phyloP scores from a whole-genome alignment of 2,888 invertebrate species.

The Dioctria rufipes region DNA sequence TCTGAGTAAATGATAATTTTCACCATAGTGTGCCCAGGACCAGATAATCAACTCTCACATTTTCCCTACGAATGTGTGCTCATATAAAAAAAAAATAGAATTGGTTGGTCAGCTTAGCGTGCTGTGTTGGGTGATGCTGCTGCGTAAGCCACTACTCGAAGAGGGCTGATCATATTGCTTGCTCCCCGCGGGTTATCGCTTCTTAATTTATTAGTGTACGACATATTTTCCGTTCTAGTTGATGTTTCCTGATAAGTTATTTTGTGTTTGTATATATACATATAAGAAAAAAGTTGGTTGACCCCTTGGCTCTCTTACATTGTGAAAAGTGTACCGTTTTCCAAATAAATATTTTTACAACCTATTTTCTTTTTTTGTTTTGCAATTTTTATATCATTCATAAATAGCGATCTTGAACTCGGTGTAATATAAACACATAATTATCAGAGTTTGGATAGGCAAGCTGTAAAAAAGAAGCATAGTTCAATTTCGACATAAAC shows the following conservation, averaged over 20 bases:
- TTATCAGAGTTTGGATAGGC: no score
- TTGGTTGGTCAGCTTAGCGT: slow-evolving; percentile 1
- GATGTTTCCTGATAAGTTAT: slow-evolving; percentile 36
- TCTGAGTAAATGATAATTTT: slow-evolving; percentile 31
- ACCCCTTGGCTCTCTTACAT: slow-evolving; percentile 14
- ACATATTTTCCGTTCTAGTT: slow-evolving; percentile 48
- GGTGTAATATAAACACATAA: no score
- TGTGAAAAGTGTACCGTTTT: slow-evolving; percentile 22
- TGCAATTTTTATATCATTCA: not conserved
- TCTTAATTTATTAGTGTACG: slow-evolving; percentile 47
- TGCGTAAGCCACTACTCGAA: not conserved
- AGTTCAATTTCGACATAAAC: no score
- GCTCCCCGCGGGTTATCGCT: slow-evolving; percentile 36
- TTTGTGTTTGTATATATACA: not conserved
- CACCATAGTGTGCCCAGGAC: slow-evolving; percentile 58
- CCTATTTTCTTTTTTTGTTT: slow-evolving; percentile 15
- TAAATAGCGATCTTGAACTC: not conserved
- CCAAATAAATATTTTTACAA: slow-evolving; percentile 13
- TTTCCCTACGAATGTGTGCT: slow-evolving; percentile 60
- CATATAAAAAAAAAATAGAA: slow-evolving; percentile 53
- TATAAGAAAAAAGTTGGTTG: slow-evolving; percentile 49
- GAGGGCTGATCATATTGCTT: slow-evolving; percentile 18
- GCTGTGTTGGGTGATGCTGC: not conserved
- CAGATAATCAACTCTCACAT: slow-evolving; percentile 50
- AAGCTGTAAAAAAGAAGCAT: no score